Conservation (phyloP, 2,113 vertebrate genomes). For the Corydoras maculifer region DNA sequence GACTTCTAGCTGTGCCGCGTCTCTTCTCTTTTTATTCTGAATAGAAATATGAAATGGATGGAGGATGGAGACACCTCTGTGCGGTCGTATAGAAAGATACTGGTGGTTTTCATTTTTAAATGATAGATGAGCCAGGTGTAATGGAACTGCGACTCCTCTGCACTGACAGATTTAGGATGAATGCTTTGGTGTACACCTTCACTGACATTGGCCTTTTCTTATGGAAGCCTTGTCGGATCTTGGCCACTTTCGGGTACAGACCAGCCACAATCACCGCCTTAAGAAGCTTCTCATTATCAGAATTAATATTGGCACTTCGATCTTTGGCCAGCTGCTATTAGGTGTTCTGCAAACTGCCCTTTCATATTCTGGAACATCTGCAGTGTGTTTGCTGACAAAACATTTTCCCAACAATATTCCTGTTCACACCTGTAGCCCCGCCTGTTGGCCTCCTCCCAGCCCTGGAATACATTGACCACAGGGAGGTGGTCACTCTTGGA, state of each 20-base stretch:
- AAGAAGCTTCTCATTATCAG: conserved; percentile 93
- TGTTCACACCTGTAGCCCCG: conserved; percentile 78
- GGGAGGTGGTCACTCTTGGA: conserved; percentile 92
- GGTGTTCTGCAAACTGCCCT: conserved; percentile 92
- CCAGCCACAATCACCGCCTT: conserved; percentile 97
- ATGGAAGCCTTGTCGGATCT: conserved; percentile 80
- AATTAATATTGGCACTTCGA: conserved; percentile 86
- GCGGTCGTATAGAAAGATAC: conserved; percentile 94
- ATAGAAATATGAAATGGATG: conserved; percentile 96
- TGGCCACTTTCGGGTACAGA: conserved; percentile 95
- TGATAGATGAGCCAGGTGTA: conserved; percentile 97
- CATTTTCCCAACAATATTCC: conserved; percentile 96
- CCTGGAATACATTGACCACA: conserved; percentile 90
- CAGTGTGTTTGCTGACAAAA: conserved; percentile 88
- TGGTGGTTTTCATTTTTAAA: conserved; percentile 96
- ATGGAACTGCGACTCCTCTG: conserved; percentile 83
- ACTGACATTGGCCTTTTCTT: conserved; percentile 90
- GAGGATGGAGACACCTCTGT: conserved; percentile 96
- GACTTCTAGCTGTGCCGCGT: no score
- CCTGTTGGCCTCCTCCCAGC: conserved; percentile 85
- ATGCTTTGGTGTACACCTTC: conserved; percentile 89
- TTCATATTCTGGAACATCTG: conserved; percentile 98
- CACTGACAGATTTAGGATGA: conserved; percentile 95
- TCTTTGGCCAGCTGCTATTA: conserved; percentile 84
- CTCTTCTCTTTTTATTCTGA: conserved; percentile 87